These are phyloP conservation scores for Euwallacea similis DNA, from an alignment of 1,140 invertebrate genomes.

Conservation along the genomic window DNA sequence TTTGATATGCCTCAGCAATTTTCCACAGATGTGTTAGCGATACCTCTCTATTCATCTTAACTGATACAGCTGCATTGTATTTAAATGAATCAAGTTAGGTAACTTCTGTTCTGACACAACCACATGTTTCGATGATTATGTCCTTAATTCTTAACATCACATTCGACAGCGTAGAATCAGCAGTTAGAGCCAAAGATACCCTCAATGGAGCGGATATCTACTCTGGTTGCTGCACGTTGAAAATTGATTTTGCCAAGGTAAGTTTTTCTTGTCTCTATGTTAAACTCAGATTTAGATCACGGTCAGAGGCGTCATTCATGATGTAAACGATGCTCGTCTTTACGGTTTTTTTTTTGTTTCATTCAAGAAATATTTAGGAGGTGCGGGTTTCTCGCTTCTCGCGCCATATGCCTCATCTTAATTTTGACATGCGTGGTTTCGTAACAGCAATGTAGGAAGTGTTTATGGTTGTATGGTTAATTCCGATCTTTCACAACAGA, in stretches of 20 bases:
- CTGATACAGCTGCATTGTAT: too few species aligned
- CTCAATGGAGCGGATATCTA: constrained; percentile 99
- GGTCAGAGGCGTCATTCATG: neutral
- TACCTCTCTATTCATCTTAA: too few species aligned
- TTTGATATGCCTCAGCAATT: too few species aligned
- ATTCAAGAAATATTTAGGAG: constrained; percentile 1
- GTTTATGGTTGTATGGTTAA: too few species aligned
- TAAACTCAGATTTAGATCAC: constrained; percentile 2
- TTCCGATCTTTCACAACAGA: too few species aligned
- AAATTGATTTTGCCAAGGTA: constrained; percentile 99
- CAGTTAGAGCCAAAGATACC: constrained; percentile 89
- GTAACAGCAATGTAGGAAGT: too few species aligned
- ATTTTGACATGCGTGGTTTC: too few species aligned
- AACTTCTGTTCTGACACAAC: too few species aligned
- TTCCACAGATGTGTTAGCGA: too few species aligned
- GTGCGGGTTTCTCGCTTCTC: neutral
- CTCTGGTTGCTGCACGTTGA: constrained; percentile 97
- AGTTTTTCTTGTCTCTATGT: constrained; percentile 51
- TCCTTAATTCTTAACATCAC: constrained; percentile 62
- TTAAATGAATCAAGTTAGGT: too few species aligned
- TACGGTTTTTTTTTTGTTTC: neutral
- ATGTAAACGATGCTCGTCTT: neutral
- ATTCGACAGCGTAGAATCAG: constrained; percentile 94
- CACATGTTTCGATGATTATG: constrained; percentile 29
- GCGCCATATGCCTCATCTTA: neutral